Base-by-base conservation (phyloP, 2,113 vertebrate species). In the Thunnus thynnus region DNA sequence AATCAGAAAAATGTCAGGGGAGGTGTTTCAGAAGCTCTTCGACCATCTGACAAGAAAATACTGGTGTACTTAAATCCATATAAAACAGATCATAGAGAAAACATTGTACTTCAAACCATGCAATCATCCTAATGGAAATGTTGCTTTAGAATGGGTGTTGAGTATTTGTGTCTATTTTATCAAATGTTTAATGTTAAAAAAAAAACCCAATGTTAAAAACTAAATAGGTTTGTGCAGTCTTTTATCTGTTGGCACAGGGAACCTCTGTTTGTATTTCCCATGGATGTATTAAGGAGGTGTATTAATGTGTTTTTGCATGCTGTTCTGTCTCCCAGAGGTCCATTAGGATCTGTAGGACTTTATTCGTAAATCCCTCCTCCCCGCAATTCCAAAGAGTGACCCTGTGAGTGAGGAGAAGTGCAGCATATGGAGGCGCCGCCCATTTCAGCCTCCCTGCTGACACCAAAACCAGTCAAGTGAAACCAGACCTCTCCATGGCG, bases 401-500 rank as follows among this genome's bases (percentile, higher is more conserved):
- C 76, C 72, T 30, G 18, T 48, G 54, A 83, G 55, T 62, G 0
- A 0, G 4, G 27, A 58, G 62, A 51, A 70, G 67, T 57, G 58
- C 47, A 67, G 67, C 89, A 74, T 74, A 78, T 64, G 67, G 64
- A 82, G 30, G 56, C 20, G 1, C 64, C 50, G 10, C 80, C 74
- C 20, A 50, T 32, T 36, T 25, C 58, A 18, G 14, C 57, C 44
- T 41, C 76, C 66, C 51, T 0, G 18, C 73, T 41, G 66, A 78
- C 81, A 74, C 46, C 69, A 16, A 62, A 84, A 55, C 36, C 80
- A 86, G 82, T 84, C 65, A 65, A 78, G 88, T 83, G 85, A 87
- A 86, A 90, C 92, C 78, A 76, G 80, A 78, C 76, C 56, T 72
- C 72, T 82, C 74, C 69, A 65, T 76, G 86, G 87, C 69, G 52